Conservation (phyloP, 92 coral and sea anemone species). For the Paragorgia papillata region DNA sequence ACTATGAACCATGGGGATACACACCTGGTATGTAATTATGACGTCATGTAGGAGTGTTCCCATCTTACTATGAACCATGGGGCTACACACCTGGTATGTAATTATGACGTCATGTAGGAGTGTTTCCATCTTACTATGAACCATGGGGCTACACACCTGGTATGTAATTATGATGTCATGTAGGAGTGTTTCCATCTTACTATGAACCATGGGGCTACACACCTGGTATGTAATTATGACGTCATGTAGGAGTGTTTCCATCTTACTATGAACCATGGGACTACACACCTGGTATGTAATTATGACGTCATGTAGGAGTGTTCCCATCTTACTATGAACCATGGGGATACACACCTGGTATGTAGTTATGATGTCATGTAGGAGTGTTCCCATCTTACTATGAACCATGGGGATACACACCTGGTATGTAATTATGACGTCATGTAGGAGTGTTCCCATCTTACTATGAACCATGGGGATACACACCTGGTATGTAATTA, state of each 20-base stretch:
- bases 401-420: constrained; percentile 99
- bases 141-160: constrained; percentile 99
- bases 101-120: constrained; percentile 61
- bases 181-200: constrained; percentile 95
- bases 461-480: constrained; percentile 98
- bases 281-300: constrained; percentile 85
- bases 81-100: constrained; percentile 94
- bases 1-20: constrained; percentile 98
- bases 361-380: constrained; percentile 16
- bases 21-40: constrained; percentile 76
- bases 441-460: constrained; percentile 94
- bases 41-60: constrained; percentile 79
- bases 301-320: constrained; percentile 65
- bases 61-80: constrained; percentile 97
- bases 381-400: constrained; percentile 97
- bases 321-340: constrained; percentile 97
- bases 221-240: constrained; percentile 67
- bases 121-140: constrained; percentile 93
- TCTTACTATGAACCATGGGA: constrained; percentile 99
- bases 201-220: constrained; percentile 99
- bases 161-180: constrained; percentile 23
- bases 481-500: constrained; percentile 82
- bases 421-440: constrained; percentile 61
- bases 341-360: constrained; percentile 99
- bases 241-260: constrained; percentile 84